Base-by-base conservation (phyloP, 2,888 invertebrate genomes). In the Perdita meconis region DNA sequence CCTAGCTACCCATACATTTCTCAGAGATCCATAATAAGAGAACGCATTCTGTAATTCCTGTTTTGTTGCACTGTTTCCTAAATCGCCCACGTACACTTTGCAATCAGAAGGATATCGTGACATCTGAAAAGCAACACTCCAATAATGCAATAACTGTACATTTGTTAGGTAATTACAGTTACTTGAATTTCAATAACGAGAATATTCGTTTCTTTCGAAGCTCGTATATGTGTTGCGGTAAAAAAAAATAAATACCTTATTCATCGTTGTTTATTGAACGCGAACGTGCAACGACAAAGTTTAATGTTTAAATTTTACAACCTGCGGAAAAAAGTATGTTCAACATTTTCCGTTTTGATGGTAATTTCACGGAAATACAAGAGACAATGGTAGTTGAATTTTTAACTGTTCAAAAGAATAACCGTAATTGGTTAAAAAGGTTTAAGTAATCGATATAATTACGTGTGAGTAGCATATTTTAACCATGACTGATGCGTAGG, bases 1-100 rank as follows among this genome's bases (percentile, higher is more conserved):
- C 85, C 98, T 94, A 0, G 98, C 98, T n/a, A 99, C 98, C 98
- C 98, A 99, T 55, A 98, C 98, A 93, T 97, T 98, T 88, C 97
- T 95, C 86, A 98, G 93, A 0, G 97, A 96, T 12, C 98, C 98
- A 90, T 98, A 98, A 88, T 97, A 96, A 74, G 96, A 96, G 93
- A 98, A 99, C 16, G 97, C 97, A 92, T 97, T 97, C 93, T 98
- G 98, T 69, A 98, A 94, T 93, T 98, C 98, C 88, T 97, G 97
- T 93, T 98, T 98, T 76, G 97, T 97, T 38, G 98, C 98, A 88
- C 95, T 96, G 89, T 96, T 96, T 56, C 98, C 98, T 90, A 99
- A 94, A 93, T 98, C 98, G 65, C 98, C 99, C 26, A 99, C 98
- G 93, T 98, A 99, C 56, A 98, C 97, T 93, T 98, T 98, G 90